phyloP scores from a whole-genome alignment of 2,888 invertebrate genomes.

The Agrochola circellaris region DNA sequence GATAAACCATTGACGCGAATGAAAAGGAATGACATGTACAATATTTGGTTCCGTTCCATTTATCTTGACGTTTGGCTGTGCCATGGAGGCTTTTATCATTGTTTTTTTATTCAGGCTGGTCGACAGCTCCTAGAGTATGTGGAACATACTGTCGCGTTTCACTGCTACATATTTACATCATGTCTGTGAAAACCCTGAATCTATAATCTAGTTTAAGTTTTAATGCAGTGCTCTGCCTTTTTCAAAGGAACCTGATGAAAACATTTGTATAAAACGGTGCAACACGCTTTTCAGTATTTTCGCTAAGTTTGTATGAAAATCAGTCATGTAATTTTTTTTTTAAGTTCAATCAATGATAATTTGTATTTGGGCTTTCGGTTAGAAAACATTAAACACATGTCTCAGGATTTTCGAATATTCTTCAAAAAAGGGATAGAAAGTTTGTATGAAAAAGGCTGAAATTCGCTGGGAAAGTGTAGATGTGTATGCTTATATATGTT shows the following conservation, averaged over 20 bases:
- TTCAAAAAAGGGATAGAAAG: background rate
- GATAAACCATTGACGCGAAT: conserved; percentile 54
- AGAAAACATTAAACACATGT: background rate
- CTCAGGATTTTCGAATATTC: background rate
- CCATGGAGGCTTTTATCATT: conserved; percentile 23
- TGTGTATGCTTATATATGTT: background rate
- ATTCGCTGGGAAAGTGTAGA: no score
- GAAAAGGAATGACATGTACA: conserved; percentile 37
- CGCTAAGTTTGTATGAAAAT: background rate
- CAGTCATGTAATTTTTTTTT: background rate
- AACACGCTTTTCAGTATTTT: background rate
- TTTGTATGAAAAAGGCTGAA: background rate
- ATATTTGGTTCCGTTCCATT: conserved; percentile 49
- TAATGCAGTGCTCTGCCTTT: background rate
- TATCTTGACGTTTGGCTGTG: conserved; percentile 18
- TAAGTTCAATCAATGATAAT: background rate
- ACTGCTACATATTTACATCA: conserved; percentile 29
- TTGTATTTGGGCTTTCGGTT: background rate
- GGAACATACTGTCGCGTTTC: conserved; percentile 19
- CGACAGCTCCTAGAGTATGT: conserved; percentile 10
- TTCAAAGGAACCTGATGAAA: background rate
- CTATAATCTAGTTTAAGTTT: conserved; percentile 17
- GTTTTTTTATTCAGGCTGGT: conserved; percentile 39
- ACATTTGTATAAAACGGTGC: background rate
- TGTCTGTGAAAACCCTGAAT: conserved; percentile 30